phyloP scores from a whole-genome alignment of 35 echinoderm and acorn worm species.

The Apostichopus japonicus region DNA sequence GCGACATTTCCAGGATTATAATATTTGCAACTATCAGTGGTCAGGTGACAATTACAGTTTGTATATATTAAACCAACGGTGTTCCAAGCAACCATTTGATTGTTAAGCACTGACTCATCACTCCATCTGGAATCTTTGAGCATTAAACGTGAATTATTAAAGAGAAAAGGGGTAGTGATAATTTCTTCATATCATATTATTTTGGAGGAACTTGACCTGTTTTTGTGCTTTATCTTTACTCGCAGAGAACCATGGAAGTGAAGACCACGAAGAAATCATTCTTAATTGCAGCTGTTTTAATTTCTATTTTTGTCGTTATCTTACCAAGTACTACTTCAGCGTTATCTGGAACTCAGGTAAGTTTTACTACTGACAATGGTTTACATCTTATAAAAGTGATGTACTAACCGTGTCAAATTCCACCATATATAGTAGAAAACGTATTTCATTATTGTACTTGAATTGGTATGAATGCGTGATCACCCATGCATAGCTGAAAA shows the following conservation, averaged over 20 bases:
- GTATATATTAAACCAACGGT: background rate
- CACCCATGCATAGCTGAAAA: too few relatives aligned
- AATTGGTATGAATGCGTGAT: too few relatives aligned
- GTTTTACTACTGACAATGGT: background rate
- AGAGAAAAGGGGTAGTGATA: background rate
- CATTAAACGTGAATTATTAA: background rate
- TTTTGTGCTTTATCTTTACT: background rate
- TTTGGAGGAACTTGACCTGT: background rate
- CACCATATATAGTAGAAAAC: too few relatives aligned
- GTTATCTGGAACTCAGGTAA: conserved; percentile 19
- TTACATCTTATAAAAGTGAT: too few relatives aligned
- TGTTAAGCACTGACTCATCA: background rate
- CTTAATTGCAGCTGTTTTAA: conserved; percentile 7
- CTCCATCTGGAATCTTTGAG: background rate
- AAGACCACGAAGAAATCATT: background rate
- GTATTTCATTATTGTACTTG: too few relatives aligned
- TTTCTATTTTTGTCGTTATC: conserved; percentile 16
- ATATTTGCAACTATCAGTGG: background rate
- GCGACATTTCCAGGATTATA: background rate
- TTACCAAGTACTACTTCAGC: conserved; percentile 36
- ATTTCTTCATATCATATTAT: background rate
- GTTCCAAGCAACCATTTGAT: background rate
- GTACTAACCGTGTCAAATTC: too few relatives aligned
- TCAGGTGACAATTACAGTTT: conserved; percentile 2
- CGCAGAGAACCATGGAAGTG: conserved; percentile 30